A percentile compares a stretch with the other conserved stretches of the same genome.
Conservation (phyloP, 2,797 vertebrate genomes). For the Chanos chanos region DNA sequence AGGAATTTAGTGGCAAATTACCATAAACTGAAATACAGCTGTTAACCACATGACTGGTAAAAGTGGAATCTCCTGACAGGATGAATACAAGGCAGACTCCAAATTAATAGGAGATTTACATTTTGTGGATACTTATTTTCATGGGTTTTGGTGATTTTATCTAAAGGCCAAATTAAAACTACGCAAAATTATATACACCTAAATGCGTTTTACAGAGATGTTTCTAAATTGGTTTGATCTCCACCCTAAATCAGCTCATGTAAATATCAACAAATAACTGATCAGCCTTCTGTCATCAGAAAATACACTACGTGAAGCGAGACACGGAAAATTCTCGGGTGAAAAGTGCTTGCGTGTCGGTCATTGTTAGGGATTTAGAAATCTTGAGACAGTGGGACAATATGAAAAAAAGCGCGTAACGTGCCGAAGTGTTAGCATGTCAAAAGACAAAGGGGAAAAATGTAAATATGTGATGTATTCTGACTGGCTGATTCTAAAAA, state of each 20-base stretch:
- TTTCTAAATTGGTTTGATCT: background rate
- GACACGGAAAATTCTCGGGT: background rate
- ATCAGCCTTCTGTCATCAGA: background rate
- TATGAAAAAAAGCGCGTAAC: background rate
- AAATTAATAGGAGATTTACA: too few relatives aligned
- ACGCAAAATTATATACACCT: too few relatives aligned
- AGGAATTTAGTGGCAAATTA: too few relatives aligned
- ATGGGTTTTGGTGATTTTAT: too few relatives aligned
- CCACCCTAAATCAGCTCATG: background rate
- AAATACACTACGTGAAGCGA: too few relatives aligned
- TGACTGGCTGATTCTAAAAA: slow-evolving; percentile 69
- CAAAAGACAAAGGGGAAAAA: background rate
- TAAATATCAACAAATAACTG: background rate
- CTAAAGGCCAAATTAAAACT: too few relatives aligned
- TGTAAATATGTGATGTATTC: slow-evolving; percentile 56
- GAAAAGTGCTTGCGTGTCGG: background rate
- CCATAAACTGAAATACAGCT: too few relatives aligned
- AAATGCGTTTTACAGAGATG: too few relatives aligned
- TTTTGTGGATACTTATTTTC: too few relatives aligned
- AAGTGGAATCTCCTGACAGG: too few relatives aligned
- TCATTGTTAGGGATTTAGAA: slow-evolving; percentile 28
- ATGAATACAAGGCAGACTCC: too few relatives aligned
- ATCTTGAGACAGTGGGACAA: background rate
- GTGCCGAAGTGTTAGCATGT: slow-evolving; percentile 31
- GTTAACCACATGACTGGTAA: too few relatives aligned